phyloP scores from a whole-genome alignment of 2,113 vertebrate species.

The Oreochromis tanganicae region DNA sequence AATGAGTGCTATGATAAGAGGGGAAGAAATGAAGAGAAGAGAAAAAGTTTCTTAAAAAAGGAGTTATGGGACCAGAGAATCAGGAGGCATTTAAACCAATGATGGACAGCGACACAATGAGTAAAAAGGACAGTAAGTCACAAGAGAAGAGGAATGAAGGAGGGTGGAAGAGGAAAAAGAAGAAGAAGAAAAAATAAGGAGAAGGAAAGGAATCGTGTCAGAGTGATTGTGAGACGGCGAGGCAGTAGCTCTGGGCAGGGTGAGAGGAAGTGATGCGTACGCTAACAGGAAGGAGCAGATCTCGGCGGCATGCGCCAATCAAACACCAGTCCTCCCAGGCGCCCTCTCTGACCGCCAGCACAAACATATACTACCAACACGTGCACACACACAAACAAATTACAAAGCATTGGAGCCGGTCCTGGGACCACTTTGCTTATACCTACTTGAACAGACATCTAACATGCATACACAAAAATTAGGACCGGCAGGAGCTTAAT shows the following conservation, averaged over 20 bases:
- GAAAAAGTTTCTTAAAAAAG: not conserved
- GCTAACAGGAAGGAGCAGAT: slow-evolving; percentile 68
- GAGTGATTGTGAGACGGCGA: slow-evolving; percentile 63
- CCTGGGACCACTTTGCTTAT: not conserved
- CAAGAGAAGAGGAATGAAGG: not conserved
- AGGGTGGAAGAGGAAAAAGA: not conserved
- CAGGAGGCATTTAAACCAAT: not conserved
- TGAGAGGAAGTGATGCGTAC: slow-evolving; percentile 66
- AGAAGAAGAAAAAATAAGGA: not conserved
- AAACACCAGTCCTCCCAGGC: slow-evolving; percentile 64
- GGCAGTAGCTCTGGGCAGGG: slow-evolving; percentile 61
- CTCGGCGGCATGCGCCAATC: slow-evolving; percentile 62
- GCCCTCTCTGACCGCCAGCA: slow-evolving; percentile 43
- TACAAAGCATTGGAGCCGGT: not conserved
- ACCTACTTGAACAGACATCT: not conserved
- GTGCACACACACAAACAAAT: not conserved
- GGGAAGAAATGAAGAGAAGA: not conserved
- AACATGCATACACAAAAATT: not conserved
- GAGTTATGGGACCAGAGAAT: not conserved
- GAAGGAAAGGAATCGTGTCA: slow-evolving; percentile 46
- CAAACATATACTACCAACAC: slow-evolving; percentile 16
- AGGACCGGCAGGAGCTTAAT: not conserved
- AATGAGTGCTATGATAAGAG: not conserved
- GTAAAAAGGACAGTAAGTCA: not conserved
- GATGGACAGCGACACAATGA: not conserved